Conservation (phyloP, 1,140 invertebrate species). For the Cotesia vestalis region DNA sequence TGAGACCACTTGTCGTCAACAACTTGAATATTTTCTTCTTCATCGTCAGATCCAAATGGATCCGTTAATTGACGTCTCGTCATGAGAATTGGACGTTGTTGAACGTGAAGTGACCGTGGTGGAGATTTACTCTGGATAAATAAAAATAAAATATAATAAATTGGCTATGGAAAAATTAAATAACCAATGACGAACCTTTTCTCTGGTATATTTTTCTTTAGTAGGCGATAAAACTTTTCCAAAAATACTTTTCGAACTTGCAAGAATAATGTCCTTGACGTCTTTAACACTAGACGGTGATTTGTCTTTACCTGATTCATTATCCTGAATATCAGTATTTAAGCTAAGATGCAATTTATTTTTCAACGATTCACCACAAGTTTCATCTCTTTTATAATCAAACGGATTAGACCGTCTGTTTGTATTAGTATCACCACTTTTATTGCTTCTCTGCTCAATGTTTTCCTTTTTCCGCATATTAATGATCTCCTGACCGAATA, state of each 20-base stretch:
- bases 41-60: conserved; percentile 91
- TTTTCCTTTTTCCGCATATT: conserved; percentile 69
- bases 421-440: conserved; percentile 47
- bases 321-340: conserved; percentile 59
- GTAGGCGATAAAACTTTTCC: conserved; percentile 82
- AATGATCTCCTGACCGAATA: conserved; percentile 76
- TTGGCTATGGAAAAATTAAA: conserved; percentile 23
- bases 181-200: conserved; percentile 53
- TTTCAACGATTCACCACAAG: conserved; percentile 58
- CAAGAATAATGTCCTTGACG: conserved; percentile 77
- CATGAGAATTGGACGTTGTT: conserved; percentile 75
- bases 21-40: conserved; percentile 74
- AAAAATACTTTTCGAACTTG: conserved; percentile 79
- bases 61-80: conserved; percentile 86
- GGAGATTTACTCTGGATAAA: conserved; percentile 62
- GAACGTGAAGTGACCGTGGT: conserved; percentile 55
- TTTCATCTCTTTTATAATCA: conserved; percentile 61
- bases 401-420: conserved; percentile 64
- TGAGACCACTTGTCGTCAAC: conserved; percentile 60
- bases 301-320: conserved; percentile 60
- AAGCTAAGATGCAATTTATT: conserved; percentile 61
- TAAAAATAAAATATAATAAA: conserved; percentile 13
- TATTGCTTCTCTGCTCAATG: conserved; percentile 59
- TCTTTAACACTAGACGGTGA: conserved; percentile 72
- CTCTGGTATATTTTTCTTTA: conserved; percentile 71